Evolutionary conservation across 2,888 invertebrate species (phyloP), one percentile per base, ranked within the genome.

Genomic region (Carabus problematicus): DNA sequence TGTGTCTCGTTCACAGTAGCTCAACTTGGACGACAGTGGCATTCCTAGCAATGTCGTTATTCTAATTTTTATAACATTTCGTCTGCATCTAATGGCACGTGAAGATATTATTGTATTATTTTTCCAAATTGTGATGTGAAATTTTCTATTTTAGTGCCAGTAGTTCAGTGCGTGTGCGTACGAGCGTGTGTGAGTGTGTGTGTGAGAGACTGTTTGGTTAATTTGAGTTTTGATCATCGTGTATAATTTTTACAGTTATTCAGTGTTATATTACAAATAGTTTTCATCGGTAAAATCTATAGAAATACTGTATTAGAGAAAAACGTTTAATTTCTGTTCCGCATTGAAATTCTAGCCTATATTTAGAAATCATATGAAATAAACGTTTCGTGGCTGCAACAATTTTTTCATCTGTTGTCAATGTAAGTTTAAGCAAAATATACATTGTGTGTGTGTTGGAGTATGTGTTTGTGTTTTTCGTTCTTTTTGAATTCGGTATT

Each of bases 281-380:
- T 29, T 29, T 29, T 29, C 29, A 29, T 29, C 29, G 6, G 2
- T 29, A 29, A 3, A 29, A 3, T 29, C 29, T 6, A 29, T 29
- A 29, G 29, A 3, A 2, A 29, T 3, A 29, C 29, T 29, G 29
- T n/a, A n/a, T n/a, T n/a, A n/a, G n/a, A n/a, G 29, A 29, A 29
- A 29, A 29, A 29, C 29, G 29, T 54, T 54, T 49, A 39, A 60
- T 60, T 60, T 60, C 49, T 67, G 67, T 60, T 60, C 67, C 54
- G 60, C 67, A 67, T 67, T 59, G 47, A 66, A 59, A 47, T 64
- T 54, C 56, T 67, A 39, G 29, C 59, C 67, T 67, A 67, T 60
- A 67, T 67, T 67, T 67, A 67, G 67, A 60, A 59, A 29, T 52
- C 52, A 60, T 67, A 43, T n/a, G 14, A 58, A 47, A 42, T 66